Evolutionary conservation across 2,113 vertebrate species (phyloP), one percentile per base, ranked within the genome.

Genomic region (Panthera tigris): DNA sequence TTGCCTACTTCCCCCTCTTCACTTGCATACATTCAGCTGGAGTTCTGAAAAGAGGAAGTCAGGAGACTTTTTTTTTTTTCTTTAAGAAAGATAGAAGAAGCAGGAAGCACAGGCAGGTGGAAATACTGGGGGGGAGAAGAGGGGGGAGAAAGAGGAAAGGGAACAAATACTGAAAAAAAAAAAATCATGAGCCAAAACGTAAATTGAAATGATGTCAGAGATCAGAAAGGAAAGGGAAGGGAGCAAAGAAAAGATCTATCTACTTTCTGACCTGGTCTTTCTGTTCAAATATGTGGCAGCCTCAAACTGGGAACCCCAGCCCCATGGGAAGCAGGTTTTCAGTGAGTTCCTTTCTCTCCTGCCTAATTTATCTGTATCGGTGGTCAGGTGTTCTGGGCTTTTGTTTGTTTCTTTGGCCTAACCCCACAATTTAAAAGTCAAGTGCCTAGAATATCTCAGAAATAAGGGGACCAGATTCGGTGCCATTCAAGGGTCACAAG

Each of bases 11-110:
- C 98, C 94, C 84, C 83, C 80, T 94, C 92, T 92, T 48, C 48
- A 41, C 68, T 94, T 78, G 65, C 25, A 68, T 52, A 50, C 21
- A 15, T 92, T 97, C 88, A 95, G 93, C 96, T 82, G 88, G 63
- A 94, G 65, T 89, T 88, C 65, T 91, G 87, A 97, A 95, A 92
- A 81, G 76, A 63, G 48, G 93, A 97, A 80, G 87, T 97, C 96
- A 55, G 93, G 87, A 82, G 81, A 87, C 7, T 21, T 23, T 45
- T 74, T 39, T 27, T 69, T n/a, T 39, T 45, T 71, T 48, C 78
- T 84, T 21, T 36, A 88, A 84, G 66, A 84, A 93, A 86, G n/a
- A 95, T 69, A 45, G 73, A 55, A 87, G 68, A 97, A 63, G n/a
- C 79, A 87, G 85, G 86, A 91, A 94, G n/a, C 80, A 74, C 33